Evolutionary conservation across 2,113 vertebrate species (phyloP).

Genomic region (Nothobranchius furzeri): DNA sequence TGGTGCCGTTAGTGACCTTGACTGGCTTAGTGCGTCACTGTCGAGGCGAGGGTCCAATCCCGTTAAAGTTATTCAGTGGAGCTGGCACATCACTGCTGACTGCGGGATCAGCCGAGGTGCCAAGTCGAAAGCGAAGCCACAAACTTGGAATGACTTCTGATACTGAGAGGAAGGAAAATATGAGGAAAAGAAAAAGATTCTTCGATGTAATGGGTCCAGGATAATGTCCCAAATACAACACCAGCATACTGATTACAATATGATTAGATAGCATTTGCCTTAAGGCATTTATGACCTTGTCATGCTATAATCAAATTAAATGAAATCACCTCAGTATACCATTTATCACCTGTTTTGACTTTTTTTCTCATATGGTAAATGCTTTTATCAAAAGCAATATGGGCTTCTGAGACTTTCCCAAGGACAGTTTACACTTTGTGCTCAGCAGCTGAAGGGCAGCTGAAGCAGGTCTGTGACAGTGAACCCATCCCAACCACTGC

Average conservation of each 20-base stretch:
- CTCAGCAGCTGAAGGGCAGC: neutral
- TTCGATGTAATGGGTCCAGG: neutral
- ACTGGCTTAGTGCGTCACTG: conserved; percentile 50
- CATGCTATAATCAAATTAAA: conserved; percentile 9
- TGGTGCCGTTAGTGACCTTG: conserved; percentile 61
- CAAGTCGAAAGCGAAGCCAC: conserved; percentile 36
- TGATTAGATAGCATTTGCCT: conserved; percentile 27
- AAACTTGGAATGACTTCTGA: conserved; percentile 42
- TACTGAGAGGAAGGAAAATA: conserved; percentile 2
- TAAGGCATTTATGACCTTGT: conserved; percentile 19
- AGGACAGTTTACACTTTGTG: conserved; percentile 1
- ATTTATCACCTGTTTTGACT: conserved; percentile 1
- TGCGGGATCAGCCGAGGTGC: conserved; percentile 34
- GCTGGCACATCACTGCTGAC: conserved; percentile 41
- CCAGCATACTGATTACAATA: conserved; percentile 10
- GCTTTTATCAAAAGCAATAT: conserved; percentile 6
- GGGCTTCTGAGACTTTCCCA: conserved; percentile 5
- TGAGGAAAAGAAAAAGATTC: conserved; percentile 5
- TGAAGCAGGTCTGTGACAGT: neutral
- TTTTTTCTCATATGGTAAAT: conserved; percentile 1
- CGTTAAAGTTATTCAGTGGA: conserved; percentile 49
- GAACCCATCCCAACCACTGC: neutral
- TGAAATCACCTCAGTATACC: conserved; percentile 1
- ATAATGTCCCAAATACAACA: conserved; percentile 13
- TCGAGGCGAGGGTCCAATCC: conserved; percentile 52